phyloP scores from a whole-genome alignment of 2,797 vertebrate species.

The Liasis olivaceus region DNA sequence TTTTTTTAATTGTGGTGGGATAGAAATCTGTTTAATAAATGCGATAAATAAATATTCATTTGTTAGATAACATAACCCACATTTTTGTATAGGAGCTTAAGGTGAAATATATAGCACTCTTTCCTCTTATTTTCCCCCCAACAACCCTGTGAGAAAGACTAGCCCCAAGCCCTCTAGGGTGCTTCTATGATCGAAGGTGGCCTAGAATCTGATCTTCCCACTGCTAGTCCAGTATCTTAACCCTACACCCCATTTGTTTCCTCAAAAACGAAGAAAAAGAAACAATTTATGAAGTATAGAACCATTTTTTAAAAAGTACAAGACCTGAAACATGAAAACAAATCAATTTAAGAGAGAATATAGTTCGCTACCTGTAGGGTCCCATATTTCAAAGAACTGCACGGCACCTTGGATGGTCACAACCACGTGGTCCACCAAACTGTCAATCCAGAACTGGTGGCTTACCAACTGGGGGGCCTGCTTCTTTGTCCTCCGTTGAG shows the following conservation, averaged over 20 bases:
- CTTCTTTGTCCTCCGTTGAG: slow-evolving; percentile 6
- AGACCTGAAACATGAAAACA: neutral
- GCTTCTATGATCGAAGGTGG: neutral
- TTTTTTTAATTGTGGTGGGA: neutral
- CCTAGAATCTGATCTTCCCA: neutral
- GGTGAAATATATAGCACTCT: neutral
- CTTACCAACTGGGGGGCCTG: slow-evolving; percentile 31
- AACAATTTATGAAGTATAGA: neutral
- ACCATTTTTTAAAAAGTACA: neutral
- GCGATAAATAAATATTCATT: neutral
- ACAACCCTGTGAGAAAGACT: neutral
- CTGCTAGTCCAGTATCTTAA: neutral
- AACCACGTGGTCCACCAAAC: slow-evolving; percentile 73
- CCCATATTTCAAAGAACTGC: slow-evolving; percentile 72
- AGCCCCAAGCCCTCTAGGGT: neutral
- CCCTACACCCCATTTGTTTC: neutral
- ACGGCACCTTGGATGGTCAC: slow-evolving; percentile 78
- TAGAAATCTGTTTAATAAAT: neutral
- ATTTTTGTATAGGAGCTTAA: neutral
- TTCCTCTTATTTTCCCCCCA: neutral
- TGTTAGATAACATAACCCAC: neutral
- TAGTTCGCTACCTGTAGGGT: slow-evolving; percentile 72
- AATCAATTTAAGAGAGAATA: neutral
- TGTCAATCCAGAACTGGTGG: slow-evolving; percentile 79
- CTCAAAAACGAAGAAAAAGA: neutral